Evolutionary conservation across 2,113 vertebrate species (phyloP), one percentile per base, ranked within the genome.

Genomic region (Phaethornis superciliosus): DNA sequence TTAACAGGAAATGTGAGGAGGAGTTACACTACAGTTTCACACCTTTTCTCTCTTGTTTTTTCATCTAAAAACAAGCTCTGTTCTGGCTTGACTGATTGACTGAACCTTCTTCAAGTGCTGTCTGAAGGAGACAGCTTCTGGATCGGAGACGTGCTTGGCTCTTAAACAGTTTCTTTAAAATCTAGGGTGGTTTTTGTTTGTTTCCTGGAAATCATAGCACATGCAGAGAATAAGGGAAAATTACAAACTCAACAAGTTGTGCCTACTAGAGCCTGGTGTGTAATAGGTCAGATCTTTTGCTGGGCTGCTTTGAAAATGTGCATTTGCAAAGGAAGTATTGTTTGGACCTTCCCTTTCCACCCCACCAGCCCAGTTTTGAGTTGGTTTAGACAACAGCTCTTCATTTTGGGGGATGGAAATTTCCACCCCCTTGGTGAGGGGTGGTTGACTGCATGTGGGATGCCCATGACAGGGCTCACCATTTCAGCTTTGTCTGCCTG

Each of bases 11-110:
- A 79, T 93, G 44, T 71, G 87, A 94, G 90, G 94, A 85, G 93
- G 93, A 96, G 76, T 30, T 92, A 6, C 82, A 56, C 89, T 90
- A 60, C 65, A 77, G 55, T 93, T 93, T 97, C 85, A 78, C 93
- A 95, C 90, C 93, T 93, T 93, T 96, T 85, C 84, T 81, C 64
- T 90, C 84, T 93, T 94, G 74, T 88, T 94, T 92, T 94, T 93
- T 59, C 54, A 40, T 96, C 69, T 81, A 90, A 82, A 95, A 97
- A 20, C 37, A 88, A 94, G 62, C 81, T 95, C 79, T 93, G 23
- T 95, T 93, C 85, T 94, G 51, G 67, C 72, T 72, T 79, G 40
- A 78, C 84, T 80, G 85, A 79, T 84, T 88, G 89, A 93, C 59
- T 90, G 94, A 95, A 83, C 81, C 75, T 54, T 89, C 95, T 96